Evolutionary conservation across 2,888 invertebrate species (phyloP).

Genomic region (Automeris io): DNA sequence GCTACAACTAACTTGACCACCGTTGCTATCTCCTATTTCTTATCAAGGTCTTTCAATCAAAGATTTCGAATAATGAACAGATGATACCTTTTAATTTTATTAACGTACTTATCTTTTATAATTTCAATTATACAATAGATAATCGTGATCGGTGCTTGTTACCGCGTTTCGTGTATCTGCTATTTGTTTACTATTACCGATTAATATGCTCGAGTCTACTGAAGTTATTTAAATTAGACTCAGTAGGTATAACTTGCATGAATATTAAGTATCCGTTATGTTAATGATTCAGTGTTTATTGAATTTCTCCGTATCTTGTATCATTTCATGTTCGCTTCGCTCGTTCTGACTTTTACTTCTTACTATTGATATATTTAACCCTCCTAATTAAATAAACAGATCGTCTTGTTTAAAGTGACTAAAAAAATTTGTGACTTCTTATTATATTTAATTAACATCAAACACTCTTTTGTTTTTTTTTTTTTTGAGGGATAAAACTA

Average conservation of each 20-base stretch:
- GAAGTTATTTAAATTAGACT: conserved; percentile 1
- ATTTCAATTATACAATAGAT: neutral
- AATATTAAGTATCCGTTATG: conserved; percentile 1
- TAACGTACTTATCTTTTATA: no score
- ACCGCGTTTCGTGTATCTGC: neutral
- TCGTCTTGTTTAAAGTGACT: neutral
- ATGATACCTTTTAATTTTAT: neutral
- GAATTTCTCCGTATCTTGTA: conserved; percentile 3
- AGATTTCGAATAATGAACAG: neutral
- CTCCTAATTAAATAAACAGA: neutral
- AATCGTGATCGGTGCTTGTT: neutral
- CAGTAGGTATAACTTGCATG: neutral
- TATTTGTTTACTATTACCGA: neutral
- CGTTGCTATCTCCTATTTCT: no score
- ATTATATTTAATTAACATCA: no score
- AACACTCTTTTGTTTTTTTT: no score
- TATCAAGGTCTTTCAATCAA: neutral
- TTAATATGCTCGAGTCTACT: neutral
- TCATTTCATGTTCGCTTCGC: neutral
- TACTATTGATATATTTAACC: conserved; percentile 25
- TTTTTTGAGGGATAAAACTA: no score
- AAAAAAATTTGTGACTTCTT: no score
- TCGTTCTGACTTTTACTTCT: conserved; percentile 12
- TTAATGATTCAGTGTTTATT: conserved; percentile 1
- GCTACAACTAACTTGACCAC: no score